phyloP scores from a whole-genome alignment of 1,140 invertebrate genomes.

The Leptinotarsa undecemlineata region DNA sequence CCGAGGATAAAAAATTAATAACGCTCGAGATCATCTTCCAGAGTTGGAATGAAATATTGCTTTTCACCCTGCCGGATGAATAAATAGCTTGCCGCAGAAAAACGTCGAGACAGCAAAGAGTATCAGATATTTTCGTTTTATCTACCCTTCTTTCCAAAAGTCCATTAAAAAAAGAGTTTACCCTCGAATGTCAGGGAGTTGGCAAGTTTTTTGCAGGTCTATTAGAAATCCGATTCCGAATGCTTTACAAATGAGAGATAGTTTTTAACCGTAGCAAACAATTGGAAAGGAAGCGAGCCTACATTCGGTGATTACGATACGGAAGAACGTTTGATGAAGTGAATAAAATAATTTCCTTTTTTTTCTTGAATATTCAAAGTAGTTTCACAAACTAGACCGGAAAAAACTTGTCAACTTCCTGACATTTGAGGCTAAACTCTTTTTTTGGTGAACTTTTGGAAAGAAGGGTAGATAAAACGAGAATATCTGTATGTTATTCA shows the following conservation, averaged over 20 bases:
- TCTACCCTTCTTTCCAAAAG: background rate
- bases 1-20: too few species aligned
- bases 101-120: background rate
- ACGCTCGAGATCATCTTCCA: too few species aligned
- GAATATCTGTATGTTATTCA: background rate
- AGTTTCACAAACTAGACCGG: background rate
- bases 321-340: too few species aligned
- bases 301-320: too few species aligned
- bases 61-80: constrained; percentile 1
- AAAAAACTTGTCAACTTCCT: background rate
- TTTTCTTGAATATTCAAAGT: too few species aligned
- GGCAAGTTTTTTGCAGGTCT: background rate
- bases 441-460: background rate
- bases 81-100: background rate
- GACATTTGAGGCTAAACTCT: background rate
- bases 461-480: background rate
- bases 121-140: background rate
- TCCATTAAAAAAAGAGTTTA: background rate
- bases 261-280: background rate
- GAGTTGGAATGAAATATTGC: background rate
- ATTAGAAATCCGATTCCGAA: constrained; percentile 8
- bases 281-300: background rate
- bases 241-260: background rate
- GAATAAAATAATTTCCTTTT: too few species aligned
- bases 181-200: background rate